A percentile compares a stretch with the other conserved stretches of the same genome.
These are phyloP conservation scores for Gorsachius magnificus DNA, from an alignment of 2,797 vertebrate species.

Conservation along the genomic window DNA sequence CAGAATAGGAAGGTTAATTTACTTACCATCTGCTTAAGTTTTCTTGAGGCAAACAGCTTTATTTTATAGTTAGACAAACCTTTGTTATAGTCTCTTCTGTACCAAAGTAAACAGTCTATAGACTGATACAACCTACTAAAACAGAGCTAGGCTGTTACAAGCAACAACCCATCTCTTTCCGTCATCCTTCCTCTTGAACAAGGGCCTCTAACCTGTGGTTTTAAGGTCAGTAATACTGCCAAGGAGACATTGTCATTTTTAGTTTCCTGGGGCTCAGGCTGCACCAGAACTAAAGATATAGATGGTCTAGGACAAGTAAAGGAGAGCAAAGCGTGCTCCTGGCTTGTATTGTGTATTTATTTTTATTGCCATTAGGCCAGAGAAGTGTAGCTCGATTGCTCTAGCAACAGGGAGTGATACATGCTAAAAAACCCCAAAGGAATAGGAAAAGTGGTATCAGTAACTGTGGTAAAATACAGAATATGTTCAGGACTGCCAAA, in stretches of 20 bases:
- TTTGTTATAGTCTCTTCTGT: background rate
- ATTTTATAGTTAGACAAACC: background rate
- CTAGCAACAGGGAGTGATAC: background rate
- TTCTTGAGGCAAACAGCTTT: constrained; percentile 1
- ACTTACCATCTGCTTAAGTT: constrained; percentile 42
- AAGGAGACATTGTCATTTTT: background rate
- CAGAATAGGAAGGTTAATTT: background rate
- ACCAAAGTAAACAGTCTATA: background rate
- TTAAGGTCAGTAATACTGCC: background rate
- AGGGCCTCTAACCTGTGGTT: background rate
- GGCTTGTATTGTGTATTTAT: background rate
- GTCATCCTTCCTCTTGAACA: background rate
- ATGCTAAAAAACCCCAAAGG: background rate
- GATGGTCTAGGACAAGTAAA: background rate
- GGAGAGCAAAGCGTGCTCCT: background rate
- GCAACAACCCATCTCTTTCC: background rate
- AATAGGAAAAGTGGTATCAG: background rate
- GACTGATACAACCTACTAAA: background rate
- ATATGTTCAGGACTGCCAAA: background rate
- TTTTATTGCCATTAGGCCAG: background rate
- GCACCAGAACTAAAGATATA: background rate
- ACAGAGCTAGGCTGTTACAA: background rate
- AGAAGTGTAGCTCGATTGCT: background rate
- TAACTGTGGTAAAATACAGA: background rate
- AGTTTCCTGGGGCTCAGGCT: background rate